phyloP scores from a whole-genome alignment of 1,140 invertebrate species.

The Oscheius sp. region DNA sequence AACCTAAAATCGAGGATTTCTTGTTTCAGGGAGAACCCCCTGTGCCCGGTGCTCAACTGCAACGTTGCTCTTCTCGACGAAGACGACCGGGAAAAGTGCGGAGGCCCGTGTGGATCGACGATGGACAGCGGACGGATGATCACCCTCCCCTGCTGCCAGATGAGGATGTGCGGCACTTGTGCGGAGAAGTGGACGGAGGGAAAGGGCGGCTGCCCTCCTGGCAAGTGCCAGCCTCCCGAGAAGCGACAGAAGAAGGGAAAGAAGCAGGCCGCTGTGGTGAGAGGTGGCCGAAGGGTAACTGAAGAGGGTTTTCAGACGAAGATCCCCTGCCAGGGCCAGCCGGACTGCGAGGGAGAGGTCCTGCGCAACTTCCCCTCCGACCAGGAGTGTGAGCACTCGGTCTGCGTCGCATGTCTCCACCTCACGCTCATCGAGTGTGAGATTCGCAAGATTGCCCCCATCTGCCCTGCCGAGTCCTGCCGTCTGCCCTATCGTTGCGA shows the following conservation, averaged over 20 bases:
- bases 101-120: slow-evolving; percentile 32
- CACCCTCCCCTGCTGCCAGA: slow-evolving; percentile 36
- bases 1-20: background rate
- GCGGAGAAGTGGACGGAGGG: slow-evolving; percentile 16
- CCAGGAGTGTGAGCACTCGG: slow-evolving; percentile 48
- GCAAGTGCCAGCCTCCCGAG: slow-evolving; percentile 15
- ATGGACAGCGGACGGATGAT: slow-evolving; percentile 25
- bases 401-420: slow-evolving; percentile 46
- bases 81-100: slow-evolving; percentile 41
- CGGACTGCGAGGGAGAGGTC: slow-evolving; percentile 42
- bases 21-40: slow-evolving; percentile 19
- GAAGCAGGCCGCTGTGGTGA: background rate
- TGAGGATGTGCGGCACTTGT: slow-evolving; percentile 18
- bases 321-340: slow-evolving; percentile 34
- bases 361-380: slow-evolving; percentile 50
- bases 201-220: slow-evolving; percentile 10
- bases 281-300: background rate
- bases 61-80: slow-evolving; percentile 22
- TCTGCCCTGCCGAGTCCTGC: slow-evolving; percentile 47
- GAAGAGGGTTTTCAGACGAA: background rate
- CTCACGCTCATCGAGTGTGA: slow-evolving; percentile 45
- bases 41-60: slow-evolving; percentile 39
- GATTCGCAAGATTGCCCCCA: slow-evolving; percentile 37
- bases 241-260: slow-evolving; percentile 23
- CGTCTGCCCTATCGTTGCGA: slow-evolving; percentile 47